These are phyloP conservation scores for Sebastes hopkinsi DNA, from an alignment of 2,797 vertebrate species.

Conservation along the genomic window DNA sequence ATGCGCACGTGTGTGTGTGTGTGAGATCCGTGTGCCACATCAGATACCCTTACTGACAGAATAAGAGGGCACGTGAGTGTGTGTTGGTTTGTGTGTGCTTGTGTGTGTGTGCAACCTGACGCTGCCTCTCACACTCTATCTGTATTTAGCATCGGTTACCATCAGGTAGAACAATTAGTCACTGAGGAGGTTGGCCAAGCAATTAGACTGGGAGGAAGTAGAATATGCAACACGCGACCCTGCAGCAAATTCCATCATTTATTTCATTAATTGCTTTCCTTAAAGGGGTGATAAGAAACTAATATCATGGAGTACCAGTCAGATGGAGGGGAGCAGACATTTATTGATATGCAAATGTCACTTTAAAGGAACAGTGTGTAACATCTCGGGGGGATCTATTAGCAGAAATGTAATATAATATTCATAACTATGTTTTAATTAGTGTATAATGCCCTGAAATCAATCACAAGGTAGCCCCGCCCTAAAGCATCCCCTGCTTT, in stretches of 20 bases:
- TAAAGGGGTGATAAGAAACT: background rate
- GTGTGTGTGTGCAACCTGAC: conserved; percentile 49
- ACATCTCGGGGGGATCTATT: no score
- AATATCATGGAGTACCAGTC: background rate
- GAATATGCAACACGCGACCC: conserved; percentile 8
- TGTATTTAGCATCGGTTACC: conserved; percentile 74
- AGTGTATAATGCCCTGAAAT: no score
- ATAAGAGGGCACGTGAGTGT: conserved; percentile 19
- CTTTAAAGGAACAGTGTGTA: no score
- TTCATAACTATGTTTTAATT: no score
- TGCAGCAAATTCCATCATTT: background rate
- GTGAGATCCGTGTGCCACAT: conserved; percentile 46
- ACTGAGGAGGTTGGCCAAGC: conserved; percentile 52
- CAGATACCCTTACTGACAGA: conserved; percentile 74
- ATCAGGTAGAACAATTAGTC: conserved; percentile 66
- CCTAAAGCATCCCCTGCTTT: no score
- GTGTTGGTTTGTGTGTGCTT: background rate
- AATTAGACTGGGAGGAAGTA: conserved; percentile 46
- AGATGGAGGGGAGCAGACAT: no score
- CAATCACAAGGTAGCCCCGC: no score
- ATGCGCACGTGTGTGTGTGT: conserved; percentile 9
- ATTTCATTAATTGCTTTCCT: conserved; percentile 19
- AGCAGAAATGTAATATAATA: no score
- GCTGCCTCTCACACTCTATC: conserved; percentile 64
- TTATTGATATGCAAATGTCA: no score